These are phyloP conservation scores for Julus scandinavius DNA, from an alignment of 2,888 invertebrate genomes.

Conservation along the genomic window DNA sequence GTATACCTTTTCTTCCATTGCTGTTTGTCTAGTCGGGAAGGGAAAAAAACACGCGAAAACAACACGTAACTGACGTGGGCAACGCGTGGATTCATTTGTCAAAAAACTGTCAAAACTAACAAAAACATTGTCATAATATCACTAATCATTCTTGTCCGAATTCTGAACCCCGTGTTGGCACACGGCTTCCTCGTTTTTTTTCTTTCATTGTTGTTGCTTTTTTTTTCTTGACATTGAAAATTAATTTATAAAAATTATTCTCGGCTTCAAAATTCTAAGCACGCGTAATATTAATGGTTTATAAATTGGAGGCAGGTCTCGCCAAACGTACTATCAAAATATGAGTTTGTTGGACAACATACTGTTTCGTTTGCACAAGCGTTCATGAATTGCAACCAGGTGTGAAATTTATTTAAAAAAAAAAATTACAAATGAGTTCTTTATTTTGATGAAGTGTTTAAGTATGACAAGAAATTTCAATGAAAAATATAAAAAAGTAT, in stretches of 20 bases:
- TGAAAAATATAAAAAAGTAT: neutral
- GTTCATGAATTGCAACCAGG: neutral
- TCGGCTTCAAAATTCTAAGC: constrained; percentile 35
- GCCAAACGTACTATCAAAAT: neutral
- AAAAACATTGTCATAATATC: constrained; percentile 50
- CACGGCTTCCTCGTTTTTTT: constrained; percentile 11
- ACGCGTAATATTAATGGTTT: constrained; percentile 32
- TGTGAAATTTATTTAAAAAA: neutral
- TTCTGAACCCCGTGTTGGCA: constrained; percentile 23
- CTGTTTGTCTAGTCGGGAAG: constrained; percentile 18
- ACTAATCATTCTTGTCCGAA: constrained; percentile 38
- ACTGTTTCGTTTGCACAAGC: neutral
- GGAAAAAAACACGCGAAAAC: neutral
- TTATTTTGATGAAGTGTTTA: constrained; percentile 15
- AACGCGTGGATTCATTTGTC: constrained; percentile 29
- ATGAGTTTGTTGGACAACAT: neutral
- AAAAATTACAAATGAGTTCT: neutral
- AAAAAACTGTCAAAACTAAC: constrained; percentile 49
- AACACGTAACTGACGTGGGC: constrained; percentile 31
- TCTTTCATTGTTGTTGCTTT: neutral
- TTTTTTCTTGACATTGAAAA: constrained; percentile 34
- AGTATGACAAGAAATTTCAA: neutral
- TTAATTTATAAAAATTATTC: constrained; percentile 29
- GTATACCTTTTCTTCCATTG: constrained; percentile 30
- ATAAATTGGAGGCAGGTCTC: constrained; percentile 6